A percentile compares a stretch with the other conserved stretches of the same genome.
These are phyloP conservation scores for Mechanitis mazaeus DNA, from an alignment of 2,888 invertebrate species.

Conservation along the genomic window DNA sequence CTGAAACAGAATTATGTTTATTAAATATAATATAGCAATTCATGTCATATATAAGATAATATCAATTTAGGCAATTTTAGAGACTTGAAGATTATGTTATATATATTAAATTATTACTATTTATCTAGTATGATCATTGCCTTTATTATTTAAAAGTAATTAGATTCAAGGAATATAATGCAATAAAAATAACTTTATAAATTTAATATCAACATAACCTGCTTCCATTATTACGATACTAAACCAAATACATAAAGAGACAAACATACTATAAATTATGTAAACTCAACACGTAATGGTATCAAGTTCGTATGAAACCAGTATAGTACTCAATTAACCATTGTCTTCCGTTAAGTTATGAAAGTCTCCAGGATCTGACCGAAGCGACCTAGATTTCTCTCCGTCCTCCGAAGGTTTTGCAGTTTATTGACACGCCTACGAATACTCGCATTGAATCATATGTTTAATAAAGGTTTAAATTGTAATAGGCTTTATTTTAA, in stretches of 20 bases:
- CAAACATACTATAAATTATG: background rate
- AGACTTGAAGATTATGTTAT: too few species aligned
- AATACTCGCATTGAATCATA: slow-evolving; percentile 8
- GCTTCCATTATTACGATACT: too few species aligned
- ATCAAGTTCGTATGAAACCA: slow-evolving; percentile 1
- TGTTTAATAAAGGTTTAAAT: too few species aligned
- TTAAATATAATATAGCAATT: background rate
- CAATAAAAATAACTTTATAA: too few species aligned
- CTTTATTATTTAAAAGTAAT: too few species aligned
- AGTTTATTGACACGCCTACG: slow-evolving; percentile 19
- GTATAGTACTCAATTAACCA: slow-evolving; percentile 15
- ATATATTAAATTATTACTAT: too few species aligned
- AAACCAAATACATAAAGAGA: background rate
- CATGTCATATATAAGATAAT: too few species aligned
- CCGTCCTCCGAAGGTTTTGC: slow-evolving; percentile 27
- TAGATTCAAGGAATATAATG: too few species aligned
- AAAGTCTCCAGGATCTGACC: slow-evolving; percentile 30
- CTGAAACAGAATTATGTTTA: slow-evolving; percentile 54
- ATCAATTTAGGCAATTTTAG: too few species aligned
- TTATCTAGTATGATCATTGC: too few species aligned
- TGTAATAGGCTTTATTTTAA: too few species aligned
- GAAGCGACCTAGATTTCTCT: slow-evolving; percentile 35
- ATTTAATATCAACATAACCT: too few species aligned
- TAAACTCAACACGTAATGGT: background rate
- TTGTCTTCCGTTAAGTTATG: slow-evolving; percentile 22